A percentile compares a stretch with the other conserved stretches of the same genome.
Conservation (phyloP, 2,888 invertebrate genomes). For the Eristalis arbustorum region DNA sequence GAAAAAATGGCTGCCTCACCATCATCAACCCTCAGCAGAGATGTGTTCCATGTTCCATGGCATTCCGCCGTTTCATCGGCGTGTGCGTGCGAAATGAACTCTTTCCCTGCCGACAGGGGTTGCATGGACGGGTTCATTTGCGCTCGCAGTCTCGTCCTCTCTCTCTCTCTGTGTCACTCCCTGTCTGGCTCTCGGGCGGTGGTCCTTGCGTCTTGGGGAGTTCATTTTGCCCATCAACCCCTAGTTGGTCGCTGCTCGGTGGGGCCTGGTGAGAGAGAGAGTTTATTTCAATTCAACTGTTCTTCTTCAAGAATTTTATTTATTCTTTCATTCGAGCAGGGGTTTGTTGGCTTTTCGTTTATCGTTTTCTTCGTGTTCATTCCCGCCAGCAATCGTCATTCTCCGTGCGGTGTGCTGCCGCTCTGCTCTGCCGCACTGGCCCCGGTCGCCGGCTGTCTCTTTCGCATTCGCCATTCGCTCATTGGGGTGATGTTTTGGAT, state of each 20-base stretch:
- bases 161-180: constrained; percentile 8
- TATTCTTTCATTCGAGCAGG: constrained; percentile 9
- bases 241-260: neutral
- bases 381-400: neutral
- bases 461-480: constrained; percentile 60
- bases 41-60: constrained; percentile 16
- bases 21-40: neutral
- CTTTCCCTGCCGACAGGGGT: constrained; percentile 22
- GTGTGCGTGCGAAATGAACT: constrained; percentile 39
- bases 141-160: neutral
- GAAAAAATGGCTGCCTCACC: constrained; percentile 59
- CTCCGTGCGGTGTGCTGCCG: neutral
- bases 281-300: constrained; percentile 63
- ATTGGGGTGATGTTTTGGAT: constrained; percentile 57
- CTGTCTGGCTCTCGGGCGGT: neutral
- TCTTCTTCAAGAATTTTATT: constrained; percentile 49
- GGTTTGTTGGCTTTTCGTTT: neutral
- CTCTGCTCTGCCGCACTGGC: neutral
- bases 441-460: constrained; percentile 37
- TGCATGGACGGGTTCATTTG: neutral
- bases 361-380: constrained; percentile 2
- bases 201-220: neutral
- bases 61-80: neutral
- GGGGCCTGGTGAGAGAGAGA: constrained; percentile 21
- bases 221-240: neutral